Base-by-base conservation (phyloP, 2,113 vertebrate species). In the Sisor rabdophorus region DNA sequence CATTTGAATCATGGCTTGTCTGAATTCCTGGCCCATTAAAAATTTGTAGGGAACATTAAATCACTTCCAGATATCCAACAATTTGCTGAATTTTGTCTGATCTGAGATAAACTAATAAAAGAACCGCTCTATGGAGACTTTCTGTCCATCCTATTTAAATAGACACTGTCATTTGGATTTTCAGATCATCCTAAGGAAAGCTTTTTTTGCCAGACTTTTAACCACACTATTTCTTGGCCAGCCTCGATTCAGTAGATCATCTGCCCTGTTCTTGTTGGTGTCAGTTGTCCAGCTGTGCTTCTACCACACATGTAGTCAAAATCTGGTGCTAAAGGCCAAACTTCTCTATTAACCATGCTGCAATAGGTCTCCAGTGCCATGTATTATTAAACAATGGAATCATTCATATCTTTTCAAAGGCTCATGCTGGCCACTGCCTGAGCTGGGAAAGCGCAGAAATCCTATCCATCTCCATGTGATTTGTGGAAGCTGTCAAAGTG, bases 401-500 rank as follows among this genome's bases (percentile, higher is more conserved):
- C 67, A 73, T 80, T 83, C 61, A 76, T 55, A 44, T 32, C 48
- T 12, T 44, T 77, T 70, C 71, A 78, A 76, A 73, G 78, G 44
- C 58, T 75, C 52, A 28, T 1, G 15, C 61, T 73, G 76, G 79
- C 61, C 79, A 72, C 54, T 56, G 48, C 36, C 68, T 64, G 28
- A 53, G 74, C 75, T 71, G 50, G 52, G 30, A 65, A 77, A 32
- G 20, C 20, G 13, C 47, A 20, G 63, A 77, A 65, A 77, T 77
- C 70, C 65, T 70, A 77, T 77, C 73, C 26, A 59, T 69, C 64
- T 50, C 55, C 11, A 4, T 61, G 70, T 76, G 68, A 83, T 83
- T 81, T 79, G 71, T 65, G 60, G 72, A 80, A 73, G 76, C 63
- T 73, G 79, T 83, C 76, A 75, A 70, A 68, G 69, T 71, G 82